Base-by-base conservation (phyloP, 2,888 invertebrate species). In the Nomada ruficornis region DNA sequence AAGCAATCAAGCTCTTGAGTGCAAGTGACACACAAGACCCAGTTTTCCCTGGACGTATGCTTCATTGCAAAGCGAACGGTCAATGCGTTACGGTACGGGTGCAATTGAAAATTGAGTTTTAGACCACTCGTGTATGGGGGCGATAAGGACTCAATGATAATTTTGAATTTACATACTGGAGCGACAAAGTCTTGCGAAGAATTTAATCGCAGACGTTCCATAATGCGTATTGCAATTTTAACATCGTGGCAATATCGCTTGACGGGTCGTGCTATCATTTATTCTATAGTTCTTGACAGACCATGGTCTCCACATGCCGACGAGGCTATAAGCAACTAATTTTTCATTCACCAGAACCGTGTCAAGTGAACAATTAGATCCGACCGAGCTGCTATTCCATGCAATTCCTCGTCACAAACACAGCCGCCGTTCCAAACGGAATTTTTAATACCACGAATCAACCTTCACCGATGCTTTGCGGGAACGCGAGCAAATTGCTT, bases 331-430 rank as follows among this genome's bases (percentile, higher is more conserved):
- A 50, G 47, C 63, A 57, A 68, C 62, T 75, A 68, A 79, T 70
- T 69, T 76, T 69, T 74, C 57, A 69, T 79, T 52, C 76, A 50
- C 18, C 55, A 26, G 57, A 79, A 76, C 65, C 67, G 44, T 79
- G 79, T 76, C 79, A 79, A 79, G 79, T 76, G 76, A 69, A 62
- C 70, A 70, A 76, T 76, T 67, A 65, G 59, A 71, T 71, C 47
- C 42, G 52, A 42, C 9, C 26, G 13, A 18, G 9, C 10, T 52
- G 57, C 62, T 71, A 50, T 64, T 26, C 54, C 44, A 26, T n/a
- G 71, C 71, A 55, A 69, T 71, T 73, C 47, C 20, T 47, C 47
- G 44, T 13, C 20, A 55, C 50, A 75, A 60, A 63, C 26, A 50
- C 50, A 23, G 29, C 50, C 52, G 44, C 23, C 54, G 64, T 44